Conservation (phyloP, 2,797 vertebrate genomes). For the Cyprinodon diabolis region DNA sequence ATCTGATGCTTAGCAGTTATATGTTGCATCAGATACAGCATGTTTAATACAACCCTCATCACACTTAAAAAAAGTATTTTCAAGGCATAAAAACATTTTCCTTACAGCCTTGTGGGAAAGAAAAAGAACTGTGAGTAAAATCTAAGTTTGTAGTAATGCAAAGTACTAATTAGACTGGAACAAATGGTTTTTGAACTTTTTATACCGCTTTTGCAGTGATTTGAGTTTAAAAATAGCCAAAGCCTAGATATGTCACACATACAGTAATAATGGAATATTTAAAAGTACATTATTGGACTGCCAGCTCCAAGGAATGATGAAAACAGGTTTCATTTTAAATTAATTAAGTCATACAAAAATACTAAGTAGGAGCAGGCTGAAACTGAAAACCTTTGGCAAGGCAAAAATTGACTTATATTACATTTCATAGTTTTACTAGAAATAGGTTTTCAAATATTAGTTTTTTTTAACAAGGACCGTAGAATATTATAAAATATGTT, state of each 20-base stretch:
- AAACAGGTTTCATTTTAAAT: not conserved
- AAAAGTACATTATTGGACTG: not conserved
- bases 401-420: not conserved
- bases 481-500: no score
- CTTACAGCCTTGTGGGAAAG: not conserved
- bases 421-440: not conserved
- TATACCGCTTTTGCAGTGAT: not conserved
- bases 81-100: not conserved
- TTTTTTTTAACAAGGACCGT: not conserved
- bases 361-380: not conserved
- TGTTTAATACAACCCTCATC: not conserved
- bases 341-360: not conserved
- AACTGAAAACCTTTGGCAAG: not conserved
- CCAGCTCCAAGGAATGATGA: not conserved
- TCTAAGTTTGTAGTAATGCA: not conserved
- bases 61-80: not conserved
- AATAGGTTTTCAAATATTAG: not conserved
- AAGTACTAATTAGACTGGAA: not conserved
- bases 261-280: constrained; percentile 3
- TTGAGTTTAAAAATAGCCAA: not conserved
- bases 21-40: not conserved
- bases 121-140: not conserved
- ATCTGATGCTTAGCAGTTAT: not conserved
- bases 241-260: not conserved
- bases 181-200: not conserved